Percentiles rank a stretch among this genome's conserved stretches.
These are phyloP conservation scores for Lacanobia wlatinum DNA, from an alignment of 2,888 invertebrate species.

Conservation along the genomic window DNA sequence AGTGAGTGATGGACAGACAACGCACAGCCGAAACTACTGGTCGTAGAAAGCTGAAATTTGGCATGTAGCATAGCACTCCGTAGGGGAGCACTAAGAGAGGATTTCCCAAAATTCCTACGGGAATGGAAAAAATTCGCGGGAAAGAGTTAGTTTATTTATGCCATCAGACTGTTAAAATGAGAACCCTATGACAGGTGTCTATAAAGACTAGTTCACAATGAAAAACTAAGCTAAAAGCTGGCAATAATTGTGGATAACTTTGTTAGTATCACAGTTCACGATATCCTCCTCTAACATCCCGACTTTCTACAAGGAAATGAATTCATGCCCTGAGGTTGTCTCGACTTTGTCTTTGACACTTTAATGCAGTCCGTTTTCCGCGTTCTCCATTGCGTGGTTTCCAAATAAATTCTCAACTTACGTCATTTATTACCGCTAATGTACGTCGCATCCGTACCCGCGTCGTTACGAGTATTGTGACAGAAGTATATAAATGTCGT, in stretches of 20 bases:
- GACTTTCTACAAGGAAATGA: conserved; percentile 51
- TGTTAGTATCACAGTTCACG: conserved; percentile 6
- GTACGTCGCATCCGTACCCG: conserved; percentile 66
- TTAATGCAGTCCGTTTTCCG: conserved; percentile 54
- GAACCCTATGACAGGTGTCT: not conserved
- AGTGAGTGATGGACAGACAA: no score
- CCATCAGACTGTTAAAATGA: not conserved
- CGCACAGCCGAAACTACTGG: no score
- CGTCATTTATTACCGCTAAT: conserved; percentile 66
- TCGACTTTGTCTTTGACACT: conserved; percentile 63
- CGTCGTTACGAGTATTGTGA: conserved; percentile 60
- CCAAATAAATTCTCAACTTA: conserved; percentile 65
- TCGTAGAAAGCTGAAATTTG: no score
- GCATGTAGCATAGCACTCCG: no score
- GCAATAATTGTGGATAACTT: conserved; percentile 20
- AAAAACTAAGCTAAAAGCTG: not conserved
- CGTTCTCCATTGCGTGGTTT: conserved; percentile 57
- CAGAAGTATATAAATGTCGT: conserved; percentile 51
- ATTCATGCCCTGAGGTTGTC: conserved; percentile 39
- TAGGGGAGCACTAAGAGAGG: no score
- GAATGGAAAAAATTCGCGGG: no score
- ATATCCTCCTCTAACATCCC: conserved; percentile 15
- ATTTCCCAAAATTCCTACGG: no score
- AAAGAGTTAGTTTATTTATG: no score
- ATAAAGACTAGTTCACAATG: not conserved